A percentile compares a stretch with the other conserved stretches of the same genome.
phyloP scores from a whole-genome alignment of 30 jellyfish, hydroid and myxozoan species.

The Cassiopea andromeda region DNA sequence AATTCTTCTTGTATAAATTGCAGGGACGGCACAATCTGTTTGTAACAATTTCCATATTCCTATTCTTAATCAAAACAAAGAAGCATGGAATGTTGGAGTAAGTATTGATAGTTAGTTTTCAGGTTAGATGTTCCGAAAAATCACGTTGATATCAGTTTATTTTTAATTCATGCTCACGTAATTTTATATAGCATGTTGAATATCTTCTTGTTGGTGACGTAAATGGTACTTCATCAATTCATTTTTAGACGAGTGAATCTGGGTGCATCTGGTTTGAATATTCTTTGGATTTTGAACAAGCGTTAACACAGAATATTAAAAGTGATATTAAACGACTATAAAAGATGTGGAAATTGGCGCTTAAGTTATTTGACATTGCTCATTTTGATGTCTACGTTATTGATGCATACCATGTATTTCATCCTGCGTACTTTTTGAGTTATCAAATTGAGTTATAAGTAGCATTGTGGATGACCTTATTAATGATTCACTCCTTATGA shows the following conservation, averaged over 20 bases:
- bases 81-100: slow-evolving; percentile 95
- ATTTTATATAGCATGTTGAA: neutral
- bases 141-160: neutral
- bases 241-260: slow-evolving; percentile 89
- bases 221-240: too few relatives aligned
- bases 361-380: too few relatives aligned
- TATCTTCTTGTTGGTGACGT: neutral
- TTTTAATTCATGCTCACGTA: neutral
- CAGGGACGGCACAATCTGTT: slow-evolving; percentile 94
- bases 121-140: neutral
- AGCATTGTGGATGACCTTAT: too few relatives aligned
- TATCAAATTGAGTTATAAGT: too few relatives aligned
- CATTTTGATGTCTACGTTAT: too few relatives aligned
- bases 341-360: too few relatives aligned
- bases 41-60: slow-evolving; percentile 77
- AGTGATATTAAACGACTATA: too few relatives aligned
- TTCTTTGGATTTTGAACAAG: slow-evolving; percentile 85
- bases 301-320: neutral
- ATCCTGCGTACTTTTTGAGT: too few relatives aligned
- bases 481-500: too few relatives aligned
- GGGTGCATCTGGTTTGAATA: slow-evolving; percentile 93
- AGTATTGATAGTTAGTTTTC: slow-evolving; percentile 13
- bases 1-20: slow-evolving; percentile 2
- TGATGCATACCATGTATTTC: too few relatives aligned
- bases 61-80: slow-evolving; percentile 74